Conservation (phyloP, 64 coral and sea anemone genomes). For the Pocillopora verrucosa region DNA sequence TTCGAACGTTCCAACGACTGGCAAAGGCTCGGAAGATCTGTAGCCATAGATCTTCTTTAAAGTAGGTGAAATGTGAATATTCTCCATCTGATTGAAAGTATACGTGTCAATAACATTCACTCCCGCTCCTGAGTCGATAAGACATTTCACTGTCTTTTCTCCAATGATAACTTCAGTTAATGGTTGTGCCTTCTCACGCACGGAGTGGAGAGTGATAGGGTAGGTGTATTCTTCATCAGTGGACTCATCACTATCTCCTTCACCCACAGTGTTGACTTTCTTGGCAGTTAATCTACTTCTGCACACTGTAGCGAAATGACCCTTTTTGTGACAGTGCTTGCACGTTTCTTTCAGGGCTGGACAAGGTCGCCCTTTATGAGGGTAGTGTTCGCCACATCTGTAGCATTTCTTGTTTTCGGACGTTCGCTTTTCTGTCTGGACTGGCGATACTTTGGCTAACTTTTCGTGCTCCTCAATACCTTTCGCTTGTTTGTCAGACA, state of each 20-base stretch:
- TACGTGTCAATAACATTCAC: conserved; percentile 35
- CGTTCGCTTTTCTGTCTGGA: neutral
- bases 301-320: neutral
- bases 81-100: neutral
- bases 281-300: neutral
- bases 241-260: neutral
- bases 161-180: conserved; percentile 18
- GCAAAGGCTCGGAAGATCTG: neutral
- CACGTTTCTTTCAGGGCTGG: neutral
- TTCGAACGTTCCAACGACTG: conserved; percentile 16
- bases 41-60: conserved; percentile 6
- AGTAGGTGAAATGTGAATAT: neutral
- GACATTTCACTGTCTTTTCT: conserved; percentile 5
- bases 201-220: neutral
- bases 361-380: too few relatives aligned
- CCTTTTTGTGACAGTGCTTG: conserved; percentile 9
- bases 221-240: conserved; percentile 17
- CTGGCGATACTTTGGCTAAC: neutral
- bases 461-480: conserved; percentile 18
- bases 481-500: conserved; percentile 26
- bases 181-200: neutral
- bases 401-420: too few relatives aligned
- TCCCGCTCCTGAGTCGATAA: conserved; percentile 13
- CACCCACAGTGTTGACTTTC: neutral
- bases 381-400: too few relatives aligned